These are phyloP conservation scores for Melanchra persicariae DNA, from an alignment of 2,888 invertebrate species.

Conservation along the genomic window DNA sequence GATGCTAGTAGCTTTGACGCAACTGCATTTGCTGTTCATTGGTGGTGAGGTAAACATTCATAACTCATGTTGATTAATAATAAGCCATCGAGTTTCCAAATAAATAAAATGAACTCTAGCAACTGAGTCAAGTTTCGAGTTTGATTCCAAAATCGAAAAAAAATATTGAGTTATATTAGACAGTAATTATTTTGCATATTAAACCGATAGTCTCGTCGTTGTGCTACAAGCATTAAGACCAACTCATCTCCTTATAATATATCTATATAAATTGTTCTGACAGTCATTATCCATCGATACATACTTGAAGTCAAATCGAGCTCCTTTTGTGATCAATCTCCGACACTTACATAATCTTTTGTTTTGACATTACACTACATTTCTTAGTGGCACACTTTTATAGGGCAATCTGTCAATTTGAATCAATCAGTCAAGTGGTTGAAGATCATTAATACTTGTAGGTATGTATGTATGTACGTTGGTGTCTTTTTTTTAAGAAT, in stretches of 20 bases:
- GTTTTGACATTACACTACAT: slow-evolving; percentile 45
- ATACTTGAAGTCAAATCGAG: slow-evolving; percentile 19
- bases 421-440: slow-evolving; percentile 48
- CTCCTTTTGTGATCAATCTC: slow-evolving; percentile 16
- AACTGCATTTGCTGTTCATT: too few species aligned
- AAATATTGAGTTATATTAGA: too few species aligned
- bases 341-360: slow-evolving; percentile 48
- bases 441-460: slow-evolving; percentile 44
- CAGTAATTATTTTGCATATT: too few species aligned
- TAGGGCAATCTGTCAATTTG: slow-evolving; percentile 42
- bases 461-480: not conserved
- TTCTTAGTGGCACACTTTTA: slow-evolving; percentile 19
- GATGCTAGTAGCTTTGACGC: too few species aligned
- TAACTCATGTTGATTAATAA: too few species aligned
- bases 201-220: not conserved
- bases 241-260: slow-evolving; percentile 8
- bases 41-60: too few species aligned
- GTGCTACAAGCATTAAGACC: not conserved
- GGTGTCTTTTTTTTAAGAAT: not conserved
- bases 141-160: not conserved
- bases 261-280: slow-evolving; percentile 7
- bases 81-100: too few species aligned
- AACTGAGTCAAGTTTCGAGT: not conserved
- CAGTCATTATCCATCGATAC: slow-evolving; percentile 25
- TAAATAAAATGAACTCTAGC: too few species aligned